Base-by-base conservation (phyloP, 2,113 vertebrate species). In the Hippocampus comes region DNA sequence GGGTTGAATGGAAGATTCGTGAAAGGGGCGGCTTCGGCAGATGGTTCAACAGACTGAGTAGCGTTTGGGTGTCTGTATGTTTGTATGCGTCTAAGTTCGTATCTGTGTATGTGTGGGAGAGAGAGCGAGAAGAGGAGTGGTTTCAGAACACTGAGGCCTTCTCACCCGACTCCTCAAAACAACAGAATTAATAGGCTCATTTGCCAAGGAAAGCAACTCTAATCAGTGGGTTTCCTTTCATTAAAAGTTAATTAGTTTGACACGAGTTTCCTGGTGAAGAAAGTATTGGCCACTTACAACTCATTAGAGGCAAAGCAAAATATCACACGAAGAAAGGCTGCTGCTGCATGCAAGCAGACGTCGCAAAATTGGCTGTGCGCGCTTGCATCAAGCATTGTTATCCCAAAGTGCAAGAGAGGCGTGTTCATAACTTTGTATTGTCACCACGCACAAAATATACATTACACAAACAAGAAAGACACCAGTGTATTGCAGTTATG, bases 141-240 rank as follows among this genome's bases (percentile, higher is more conserved):
- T 69, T 34, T 65, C 81, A 75, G 78, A 80, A 68, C 77, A 78
- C 76, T 78, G 71, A 85, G 71, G 82, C 76, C 80, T 86, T 82
- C 82, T 83, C 83, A 51, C 78, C 78, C 72, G 74, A 81, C 81
- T 88, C 78, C 78, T 88, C 82, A 86, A 88, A 90, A 88, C 84
- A 88, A 92, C 91, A 93, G 90, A 91, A 93, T 94, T 92, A 94
- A 93, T 93, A 84, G 91, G 85, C 89, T 91, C 73, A 76, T 91
- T 90, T 88, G 92, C 93, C 92, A 92, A 87, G 83, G 89, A 92
- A 94, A 93, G 92, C 94, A 38, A 92, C 90, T 91, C 92, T 94
- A 93, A 94, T 94, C 93, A 94, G 90, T 89, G 85, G 90, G 87
- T 93, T 95, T 94, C 92, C 92, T 93, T 93, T 94, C 93, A 93